Evolutionary conservation across 2,888 invertebrate species (phyloP).

Genomic region (Drosophila lutescens): DNA sequence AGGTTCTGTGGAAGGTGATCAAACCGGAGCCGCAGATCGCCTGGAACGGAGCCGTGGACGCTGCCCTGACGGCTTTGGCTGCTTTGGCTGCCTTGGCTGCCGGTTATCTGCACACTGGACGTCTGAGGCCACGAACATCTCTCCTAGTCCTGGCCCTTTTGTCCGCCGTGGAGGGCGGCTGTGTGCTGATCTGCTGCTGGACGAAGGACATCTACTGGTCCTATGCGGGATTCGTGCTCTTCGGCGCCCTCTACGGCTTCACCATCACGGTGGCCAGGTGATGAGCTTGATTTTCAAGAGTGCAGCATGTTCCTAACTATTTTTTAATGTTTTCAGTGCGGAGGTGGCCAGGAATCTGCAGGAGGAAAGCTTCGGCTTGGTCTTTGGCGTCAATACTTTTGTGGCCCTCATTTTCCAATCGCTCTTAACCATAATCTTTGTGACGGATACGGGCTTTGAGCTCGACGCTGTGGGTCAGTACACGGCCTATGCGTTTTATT

Average conservation of each 20-base stretch:
- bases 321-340: slow-evolving; percentile 86
- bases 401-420: slow-evolving; percentile 92
- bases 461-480: slow-evolving; percentile 78
- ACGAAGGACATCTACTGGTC: slow-evolving; percentile 88
- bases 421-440: slow-evolving; percentile 87
- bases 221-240: slow-evolving; percentile 90
- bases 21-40: slow-evolving; percentile 81
- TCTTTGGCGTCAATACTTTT: slow-evolving; percentile 96
- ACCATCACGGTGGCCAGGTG: slow-evolving; percentile 83
- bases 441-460: slow-evolving; percentile 78
- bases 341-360: slow-evolving; percentile 93
- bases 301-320: not conserved
- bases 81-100: slow-evolving; percentile 87
- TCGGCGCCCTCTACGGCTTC: slow-evolving; percentile 92
- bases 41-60: slow-evolving; percentile 93
- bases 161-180: slow-evolving; percentile 86
- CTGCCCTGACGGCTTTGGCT: slow-evolving; percentile 89
- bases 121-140: slow-evolving; percentile 82
- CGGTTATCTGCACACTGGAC: slow-evolving; percentile 83
- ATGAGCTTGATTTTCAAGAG: not conserved
- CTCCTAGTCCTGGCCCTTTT: slow-evolving; percentile 85
- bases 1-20: slow-evolving; percentile 89
- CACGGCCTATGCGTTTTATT: slow-evolving; percentile 82
- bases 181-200: slow-evolving; percentile 86
- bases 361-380: slow-evolving; percentile 94